Evolutionary conservation across 2,797 vertebrate species (phyloP), one percentile per base, ranked within the genome.

Genomic region (Gymnothorax javanicus): DNA sequence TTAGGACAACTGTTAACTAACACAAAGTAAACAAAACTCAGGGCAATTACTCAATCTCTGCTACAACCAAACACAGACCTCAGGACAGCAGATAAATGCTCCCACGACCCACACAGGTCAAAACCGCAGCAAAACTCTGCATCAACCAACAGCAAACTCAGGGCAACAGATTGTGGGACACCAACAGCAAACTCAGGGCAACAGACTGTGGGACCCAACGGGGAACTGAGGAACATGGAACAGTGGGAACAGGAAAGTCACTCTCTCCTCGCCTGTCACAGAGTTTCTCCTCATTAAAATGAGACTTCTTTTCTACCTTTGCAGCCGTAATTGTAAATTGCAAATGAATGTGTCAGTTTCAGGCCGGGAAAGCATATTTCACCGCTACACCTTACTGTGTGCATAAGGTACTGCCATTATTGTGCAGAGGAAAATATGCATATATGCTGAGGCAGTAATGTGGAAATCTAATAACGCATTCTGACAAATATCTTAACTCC

Each of bases 391-490:
- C 75, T 8, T 4, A 11, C 75, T n/a, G 75, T 23, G 75, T 3
- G 75, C 52, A 79, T 43, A 27, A 54, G 75, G 75, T 54, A 79
- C 52, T 15, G 9, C 75, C 17, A 52, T 79, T 79, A 2, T 1
- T 56, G 52, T 15, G 52, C 4, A 8, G 15, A 79, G 9, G 8
- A 54, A 52, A 79, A 79, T 77, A 77, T n/a, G 75, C 75, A 79
- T 23, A 52, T 23, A 50, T 79, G 75, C 75, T 91, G 93, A 92
- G 93, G 93, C 94, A 92, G 93, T 93, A 94, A 94, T 88, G 88
- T 82, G 50, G 73, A 89, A 94, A 95, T 94, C 93, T 93, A 95
- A 96, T 96, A 96, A 95, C 93, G 92, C 88, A 54, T 90, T 91
- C 91, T 91, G 92, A 87, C 91, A 94, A 94, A 93, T 92, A 91